These are phyloP conservation scores for Poecilia velifera DNA, from an alignment of 2,797 vertebrate species.

Conservation along the genomic window DNA sequence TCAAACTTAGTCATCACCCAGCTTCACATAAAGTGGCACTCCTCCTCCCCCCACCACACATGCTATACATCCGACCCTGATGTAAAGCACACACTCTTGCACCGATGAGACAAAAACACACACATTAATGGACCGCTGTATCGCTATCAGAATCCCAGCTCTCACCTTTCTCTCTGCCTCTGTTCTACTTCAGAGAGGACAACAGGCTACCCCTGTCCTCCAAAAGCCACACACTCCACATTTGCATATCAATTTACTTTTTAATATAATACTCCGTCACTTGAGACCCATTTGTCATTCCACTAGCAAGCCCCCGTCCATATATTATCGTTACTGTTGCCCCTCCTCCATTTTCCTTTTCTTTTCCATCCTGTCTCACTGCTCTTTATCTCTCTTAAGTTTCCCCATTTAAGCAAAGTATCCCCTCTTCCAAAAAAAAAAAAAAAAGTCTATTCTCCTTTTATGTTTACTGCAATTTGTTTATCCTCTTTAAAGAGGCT, in stretches of 20 bases:
- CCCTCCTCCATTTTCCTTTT: slow-evolving; percentile 42
- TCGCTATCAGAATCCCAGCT: slow-evolving; percentile 46
- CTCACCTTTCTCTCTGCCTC: slow-evolving; percentile 62
- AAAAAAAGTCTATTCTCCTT: slow-evolving; percentile 26
- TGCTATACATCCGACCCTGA: slow-evolving; percentile 21
- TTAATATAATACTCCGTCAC: slow-evolving; percentile 82
- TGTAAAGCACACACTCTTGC: slow-evolving; percentile 35
- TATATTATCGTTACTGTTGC: slow-evolving; percentile 57
- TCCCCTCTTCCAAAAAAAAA: slow-evolving; percentile 20
- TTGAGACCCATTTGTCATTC: slow-evolving; percentile 80
- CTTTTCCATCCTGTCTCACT: slow-evolving; percentile 27
- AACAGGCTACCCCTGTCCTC: slow-evolving; percentile 78
- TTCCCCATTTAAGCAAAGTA: slow-evolving; percentile 52
- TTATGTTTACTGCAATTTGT: slow-evolving; percentile 37
- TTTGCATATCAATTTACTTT: slow-evolving; percentile 86
- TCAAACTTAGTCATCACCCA: slow-evolving; percentile 47
- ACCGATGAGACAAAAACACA: slow-evolving; percentile 50
- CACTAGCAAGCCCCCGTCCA: slow-evolving; percentile 65
- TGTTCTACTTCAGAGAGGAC: slow-evolving; percentile 77
- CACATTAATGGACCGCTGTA: slow-evolving; percentile 58
- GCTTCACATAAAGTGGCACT: slow-evolving; percentile 26
- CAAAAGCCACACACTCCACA: slow-evolving; percentile 74
- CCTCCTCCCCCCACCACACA: neutral
- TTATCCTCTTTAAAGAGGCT: slow-evolving; percentile 35
- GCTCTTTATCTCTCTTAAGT: slow-evolving; percentile 60